These are phyloP conservation scores for Takifugu bimaculatus DNA, from an alignment of 2,113 vertebrate species.

Conservation along the genomic window DNA sequence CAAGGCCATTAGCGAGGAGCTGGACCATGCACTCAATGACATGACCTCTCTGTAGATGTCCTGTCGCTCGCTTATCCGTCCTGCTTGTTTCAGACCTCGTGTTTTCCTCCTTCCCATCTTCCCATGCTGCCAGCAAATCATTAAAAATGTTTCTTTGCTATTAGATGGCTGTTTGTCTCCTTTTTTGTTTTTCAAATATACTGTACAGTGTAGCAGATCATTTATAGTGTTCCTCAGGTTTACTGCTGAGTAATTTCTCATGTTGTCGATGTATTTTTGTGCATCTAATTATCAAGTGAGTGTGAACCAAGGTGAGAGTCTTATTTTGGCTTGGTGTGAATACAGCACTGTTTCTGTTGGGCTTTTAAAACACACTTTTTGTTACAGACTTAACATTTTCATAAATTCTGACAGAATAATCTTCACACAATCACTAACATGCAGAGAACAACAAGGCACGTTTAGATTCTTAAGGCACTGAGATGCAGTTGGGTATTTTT, in stretches of 20 bases:
- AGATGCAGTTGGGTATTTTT: constrained; percentile 13
- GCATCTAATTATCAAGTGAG: constrained; percentile 19
- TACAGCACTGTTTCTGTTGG: constrained; percentile 19
- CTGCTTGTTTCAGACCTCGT: constrained; percentile 7
- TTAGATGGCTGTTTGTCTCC: constrained; percentile 31
- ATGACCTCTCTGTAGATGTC: constrained; percentile 84
- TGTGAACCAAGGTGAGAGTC: constrained; percentile 53
- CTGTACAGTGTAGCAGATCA: not conserved
- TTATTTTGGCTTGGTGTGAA: constrained; percentile 34
- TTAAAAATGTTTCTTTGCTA: constrained; percentile 55
- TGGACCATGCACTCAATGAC: constrained; percentile 89
- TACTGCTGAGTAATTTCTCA: not conserved
- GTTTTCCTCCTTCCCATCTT: constrained; percentile 6
- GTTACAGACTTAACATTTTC: constrained; percentile 3
- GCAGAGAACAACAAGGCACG: constrained; percentile 5
- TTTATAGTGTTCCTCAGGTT: not conserved
- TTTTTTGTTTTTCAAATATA: constrained; percentile 1
- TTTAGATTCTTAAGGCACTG: constrained; percentile 37
- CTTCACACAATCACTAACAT: constrained; percentile 14
- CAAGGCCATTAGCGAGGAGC: constrained; percentile 92
- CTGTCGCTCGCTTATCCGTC: constrained; percentile 4
- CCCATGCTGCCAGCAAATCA: constrained; percentile 16
- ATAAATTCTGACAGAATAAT: not conserved
- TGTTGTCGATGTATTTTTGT: constrained; percentile 1
- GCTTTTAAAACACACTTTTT: not conserved